Evolutionary conservation across 2,888 invertebrate genomes (phyloP).

Genomic region (Linnaemya tessellans): DNA sequence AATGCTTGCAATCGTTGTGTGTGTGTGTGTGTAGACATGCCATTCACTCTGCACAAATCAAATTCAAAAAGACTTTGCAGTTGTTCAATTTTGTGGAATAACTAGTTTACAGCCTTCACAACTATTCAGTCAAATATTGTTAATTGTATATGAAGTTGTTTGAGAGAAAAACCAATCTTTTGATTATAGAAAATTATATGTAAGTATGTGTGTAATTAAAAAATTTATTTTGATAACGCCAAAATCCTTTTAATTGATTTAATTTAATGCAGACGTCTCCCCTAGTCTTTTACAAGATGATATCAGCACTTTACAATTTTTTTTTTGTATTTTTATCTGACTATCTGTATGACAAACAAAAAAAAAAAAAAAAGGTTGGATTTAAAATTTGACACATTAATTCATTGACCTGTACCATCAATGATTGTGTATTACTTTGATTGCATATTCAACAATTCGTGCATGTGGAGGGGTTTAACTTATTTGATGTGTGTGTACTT

Average conservation of each 20-base stretch:
- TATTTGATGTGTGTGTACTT: conserved; percentile 5
- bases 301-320: not conserved
- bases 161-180: not conserved
- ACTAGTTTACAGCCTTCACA: too few species aligned
- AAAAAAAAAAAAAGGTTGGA: too few species aligned
- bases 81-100: too few species aligned
- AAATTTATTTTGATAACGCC: conserved; percentile 18
- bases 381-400: conserved; percentile 65
- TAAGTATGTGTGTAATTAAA: too few species aligned
- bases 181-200: too few species aligned
- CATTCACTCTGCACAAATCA: too few species aligned
- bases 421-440: conserved; percentile 67
- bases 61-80: too few species aligned
- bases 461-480: conserved; percentile 33
- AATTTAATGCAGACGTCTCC: conserved; percentile 34
- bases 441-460: conserved; percentile 71
- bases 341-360: conserved; percentile 35
- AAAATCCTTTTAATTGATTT: conserved; percentile 40
- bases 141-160: not conserved
- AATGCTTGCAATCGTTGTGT: too few species aligned
- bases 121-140: not conserved
- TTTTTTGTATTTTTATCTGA: conserved; percentile 12
- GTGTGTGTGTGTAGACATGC: too few species aligned
- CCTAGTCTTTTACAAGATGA: conserved; percentile 11
- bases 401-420: conserved; percentile 69